phyloP scores from a whole-genome alignment of 2,113 vertebrate genomes.

The Scomber japonicus region DNA sequence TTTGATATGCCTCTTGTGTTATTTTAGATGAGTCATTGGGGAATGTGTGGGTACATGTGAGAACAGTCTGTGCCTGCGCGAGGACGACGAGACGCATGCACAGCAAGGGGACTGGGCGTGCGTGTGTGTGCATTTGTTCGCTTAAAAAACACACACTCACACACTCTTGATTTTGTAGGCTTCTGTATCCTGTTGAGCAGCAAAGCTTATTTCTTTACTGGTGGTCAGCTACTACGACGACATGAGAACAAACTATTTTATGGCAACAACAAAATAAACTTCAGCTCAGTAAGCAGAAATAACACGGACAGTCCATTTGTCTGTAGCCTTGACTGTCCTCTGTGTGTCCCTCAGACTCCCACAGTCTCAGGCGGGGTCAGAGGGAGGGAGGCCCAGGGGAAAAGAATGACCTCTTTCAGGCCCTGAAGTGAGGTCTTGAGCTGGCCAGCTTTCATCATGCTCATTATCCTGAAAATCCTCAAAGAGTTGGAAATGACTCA shows the following conservation, averaged over 20 bases:
- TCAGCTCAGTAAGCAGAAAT: neutral
- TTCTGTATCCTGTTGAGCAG: slow-evolving; percentile 36
- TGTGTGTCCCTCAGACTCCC: slow-evolving; percentile 53
- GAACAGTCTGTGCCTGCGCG: slow-evolving; percentile 74
- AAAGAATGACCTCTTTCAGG: slow-evolving; percentile 84
- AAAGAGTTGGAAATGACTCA: neutral
- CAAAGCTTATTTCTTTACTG: slow-evolving; percentile 28
- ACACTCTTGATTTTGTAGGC: slow-evolving; percentile 39
- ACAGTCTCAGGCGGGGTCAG: slow-evolving; percentile 84
- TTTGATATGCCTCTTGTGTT: slow-evolving; percentile 72
- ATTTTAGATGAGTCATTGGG: slow-evolving; percentile 72
- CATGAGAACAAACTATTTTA: slow-evolving; percentile 24
- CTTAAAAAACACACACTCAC: neutral
- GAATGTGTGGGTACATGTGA: slow-evolving; percentile 75
- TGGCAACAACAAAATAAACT: neutral
- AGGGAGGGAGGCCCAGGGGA: slow-evolving; percentile 64
- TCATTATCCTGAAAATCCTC: slow-evolving; percentile 60
- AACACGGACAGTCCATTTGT: neutral
- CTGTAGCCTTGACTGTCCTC: neutral
- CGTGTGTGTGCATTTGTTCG: neutral
- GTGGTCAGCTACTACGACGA: slow-evolving; percentile 14
- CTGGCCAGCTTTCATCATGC: slow-evolving; percentile 30
- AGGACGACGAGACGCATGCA: slow-evolving; percentile 35
- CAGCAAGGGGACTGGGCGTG: neutral
- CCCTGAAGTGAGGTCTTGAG: slow-evolving; percentile 68